Evolutionary conservation across 1,140 invertebrate species (phyloP).

Genomic region (Acarapis woodi): DNA sequence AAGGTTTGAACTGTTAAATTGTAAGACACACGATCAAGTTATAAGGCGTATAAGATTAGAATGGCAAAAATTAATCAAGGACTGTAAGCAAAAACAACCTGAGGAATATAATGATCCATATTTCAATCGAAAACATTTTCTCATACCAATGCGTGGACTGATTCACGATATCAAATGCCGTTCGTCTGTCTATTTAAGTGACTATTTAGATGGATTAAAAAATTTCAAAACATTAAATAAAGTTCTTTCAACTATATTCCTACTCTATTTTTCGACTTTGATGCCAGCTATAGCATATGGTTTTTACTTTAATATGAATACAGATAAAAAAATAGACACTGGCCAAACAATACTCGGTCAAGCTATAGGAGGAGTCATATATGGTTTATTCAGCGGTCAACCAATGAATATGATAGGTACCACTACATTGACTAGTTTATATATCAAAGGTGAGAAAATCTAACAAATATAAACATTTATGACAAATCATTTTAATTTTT

Average conservation of each 20-base stretch:
- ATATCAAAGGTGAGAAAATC: slow-evolving; percentile 17
- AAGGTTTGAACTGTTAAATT: slow-evolving; percentile 8
- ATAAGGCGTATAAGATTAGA: background rate
- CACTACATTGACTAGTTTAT: slow-evolving; percentile 23
- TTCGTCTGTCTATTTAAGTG: slow-evolving; percentile 14
- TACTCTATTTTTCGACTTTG: slow-evolving; percentile 24
- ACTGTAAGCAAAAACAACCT: background rate
- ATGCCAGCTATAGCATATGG: slow-evolving; percentile 24
- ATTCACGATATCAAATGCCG: slow-evolving; percentile 16
- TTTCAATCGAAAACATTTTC: background rate
- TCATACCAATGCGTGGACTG: slow-evolving; percentile 11
- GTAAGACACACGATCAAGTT: slow-evolving; percentile 2
- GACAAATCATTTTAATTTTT: background rate
- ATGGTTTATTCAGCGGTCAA: slow-evolving; percentile 20
- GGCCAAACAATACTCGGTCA: slow-evolving; percentile 23
- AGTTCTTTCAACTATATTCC: slow-evolving; percentile 17
- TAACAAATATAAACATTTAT: background rate
- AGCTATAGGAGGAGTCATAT: slow-evolving; percentile 23
- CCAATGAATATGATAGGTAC: slow-evolving; percentile 24
- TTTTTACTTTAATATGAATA: background rate
- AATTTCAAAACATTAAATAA: slow-evolving; percentile 25
- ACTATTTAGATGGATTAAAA: slow-evolving; percentile 18
- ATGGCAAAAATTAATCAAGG: background rate
- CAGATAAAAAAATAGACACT: slow-evolving; percentile 12
- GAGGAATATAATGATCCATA: background rate